Percentiles rank a stretch among this genome's conserved stretches.
phyloP scores from a whole-genome alignment of 2,113 vertebrate genomes.

The Brachyhypopomus gauderio region DNA sequence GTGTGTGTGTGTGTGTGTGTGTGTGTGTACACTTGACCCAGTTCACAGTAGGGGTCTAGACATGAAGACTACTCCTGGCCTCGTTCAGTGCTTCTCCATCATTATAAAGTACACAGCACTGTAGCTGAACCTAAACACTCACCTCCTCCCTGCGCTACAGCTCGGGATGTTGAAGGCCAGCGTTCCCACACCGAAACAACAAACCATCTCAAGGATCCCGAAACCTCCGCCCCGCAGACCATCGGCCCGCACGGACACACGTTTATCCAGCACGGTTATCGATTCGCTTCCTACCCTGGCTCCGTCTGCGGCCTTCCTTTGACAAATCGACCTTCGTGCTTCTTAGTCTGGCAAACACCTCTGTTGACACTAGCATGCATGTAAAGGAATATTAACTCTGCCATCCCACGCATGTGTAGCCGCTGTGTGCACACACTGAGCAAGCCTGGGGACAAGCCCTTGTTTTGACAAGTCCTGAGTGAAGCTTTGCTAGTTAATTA shows the following conservation, averaged over 20 bases:
- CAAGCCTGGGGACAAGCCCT: background rate
- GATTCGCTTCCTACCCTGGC: background rate
- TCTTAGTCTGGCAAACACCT: background rate
- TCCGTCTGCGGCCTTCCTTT: background rate
- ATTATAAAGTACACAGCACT: background rate
- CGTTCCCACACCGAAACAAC: background rate
- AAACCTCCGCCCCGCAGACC: no score
- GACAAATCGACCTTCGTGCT: background rate
- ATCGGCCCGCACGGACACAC: no score
- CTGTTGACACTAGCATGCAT: background rate
- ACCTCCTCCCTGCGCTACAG: background rate
- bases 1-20: constrained; percentile 1
- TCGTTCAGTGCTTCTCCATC: constrained; percentile 21
- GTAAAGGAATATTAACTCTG: constrained; percentile 2
- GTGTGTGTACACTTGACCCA: constrained; percentile 19
- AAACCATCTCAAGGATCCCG: background rate
- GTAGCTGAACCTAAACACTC: background rate
- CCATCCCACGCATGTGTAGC: background rate
- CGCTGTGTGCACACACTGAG: background rate
- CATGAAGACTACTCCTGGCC: constrained; percentile 30
- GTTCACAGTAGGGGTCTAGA: constrained; percentile 37
- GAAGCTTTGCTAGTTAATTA: constrained; percentile 32
- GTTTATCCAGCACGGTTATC: no score
- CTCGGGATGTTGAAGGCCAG: background rate
- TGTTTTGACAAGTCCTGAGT: background rate